phyloP scores from a whole-genome alignment of 2,113 vertebrate genomes.

The Heliornis fulica region DNA sequence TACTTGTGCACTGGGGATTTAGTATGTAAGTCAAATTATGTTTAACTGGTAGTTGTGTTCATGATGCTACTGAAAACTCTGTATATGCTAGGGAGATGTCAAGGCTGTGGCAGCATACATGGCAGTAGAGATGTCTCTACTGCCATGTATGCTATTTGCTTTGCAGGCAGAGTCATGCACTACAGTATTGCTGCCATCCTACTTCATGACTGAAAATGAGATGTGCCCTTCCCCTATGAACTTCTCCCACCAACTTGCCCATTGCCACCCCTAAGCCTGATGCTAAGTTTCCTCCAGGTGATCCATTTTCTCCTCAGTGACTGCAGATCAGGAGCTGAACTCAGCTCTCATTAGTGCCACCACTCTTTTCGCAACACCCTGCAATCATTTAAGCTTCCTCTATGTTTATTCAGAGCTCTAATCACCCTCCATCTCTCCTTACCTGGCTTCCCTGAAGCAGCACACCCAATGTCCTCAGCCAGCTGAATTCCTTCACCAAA shows the following conservation, averaged over 20 bases:
- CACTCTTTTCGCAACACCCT: neutral
- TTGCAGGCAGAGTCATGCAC: neutral
- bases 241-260: neutral
- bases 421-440: neutral
- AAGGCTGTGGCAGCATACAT: too few species aligned
- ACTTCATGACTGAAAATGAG: neutral
- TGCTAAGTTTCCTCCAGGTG: neutral
- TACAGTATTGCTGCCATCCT: neutral
- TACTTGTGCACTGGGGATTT: neutral
- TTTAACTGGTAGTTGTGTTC: neutral
- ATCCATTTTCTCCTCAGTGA: neutral
- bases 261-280: neutral
- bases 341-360: neutral
- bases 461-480: fast-evolving
- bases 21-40: neutral
- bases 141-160: neutral
- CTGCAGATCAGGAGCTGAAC: neutral
- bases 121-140: neutral
- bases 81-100: neutral
- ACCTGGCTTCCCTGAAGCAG: neutral
- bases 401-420: neutral
- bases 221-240: neutral
- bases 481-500: neutral
- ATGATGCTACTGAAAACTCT: neutral
- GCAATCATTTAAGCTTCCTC: neutral